Evolutionary conservation across 1,140 invertebrate genomes (phyloP).

Genomic region (Anagrus nilaparvatae): DNA sequence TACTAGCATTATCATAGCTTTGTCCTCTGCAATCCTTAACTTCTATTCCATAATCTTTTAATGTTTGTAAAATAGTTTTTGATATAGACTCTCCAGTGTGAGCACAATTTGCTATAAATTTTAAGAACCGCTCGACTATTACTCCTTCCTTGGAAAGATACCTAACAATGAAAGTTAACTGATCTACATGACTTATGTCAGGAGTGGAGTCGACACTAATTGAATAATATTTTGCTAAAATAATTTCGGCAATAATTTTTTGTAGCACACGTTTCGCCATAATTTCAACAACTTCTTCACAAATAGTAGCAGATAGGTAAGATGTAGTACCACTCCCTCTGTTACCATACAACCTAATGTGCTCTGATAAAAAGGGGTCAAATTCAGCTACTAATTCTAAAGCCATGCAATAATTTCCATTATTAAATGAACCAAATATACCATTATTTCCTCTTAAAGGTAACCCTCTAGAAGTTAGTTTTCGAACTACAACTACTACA

Average conservation of each 20-base stretch:
- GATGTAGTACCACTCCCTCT: slow-evolving; percentile 11
- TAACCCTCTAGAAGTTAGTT: too few relatives aligned
- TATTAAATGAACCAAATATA: slow-evolving; percentile 21
- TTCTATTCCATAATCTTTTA: too few relatives aligned
- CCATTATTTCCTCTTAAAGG: too few relatives aligned
- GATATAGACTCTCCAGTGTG: slow-evolving; percentile 20
- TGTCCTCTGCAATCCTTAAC: too few relatives aligned
- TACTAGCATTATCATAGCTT: too few relatives aligned
- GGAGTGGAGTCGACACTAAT: slow-evolving; percentile 34
- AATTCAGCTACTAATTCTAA: slow-evolving; percentile 30
- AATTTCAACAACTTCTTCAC: slow-evolving; percentile 21
- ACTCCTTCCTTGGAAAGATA: slow-evolving; percentile 10
- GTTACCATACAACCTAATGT: slow-evolving; percentile 28
- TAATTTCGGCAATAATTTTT: slow-evolving; percentile 21
- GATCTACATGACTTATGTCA: slow-evolving; percentile 23
- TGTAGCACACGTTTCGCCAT: slow-evolving; percentile 21
- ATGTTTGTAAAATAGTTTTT: slow-evolving; percentile 20
- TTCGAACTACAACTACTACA: too few relatives aligned
- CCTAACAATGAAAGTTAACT: slow-evolving; percentile 18
- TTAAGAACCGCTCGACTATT: slow-evolving; percentile 9
- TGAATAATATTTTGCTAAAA: slow-evolving; percentile 30
- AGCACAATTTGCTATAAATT: slow-evolving; percentile 8
- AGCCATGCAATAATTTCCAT: slow-evolving; percentile 23
- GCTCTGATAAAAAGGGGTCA: slow-evolving; percentile 28
- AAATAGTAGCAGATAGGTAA: slow-evolving; percentile 21